Evolutionary conservation across 2,888 invertebrate genomes (phyloP), one percentile per base, ranked within the genome.

Genomic region (Hylaea fasciaria): DNA sequence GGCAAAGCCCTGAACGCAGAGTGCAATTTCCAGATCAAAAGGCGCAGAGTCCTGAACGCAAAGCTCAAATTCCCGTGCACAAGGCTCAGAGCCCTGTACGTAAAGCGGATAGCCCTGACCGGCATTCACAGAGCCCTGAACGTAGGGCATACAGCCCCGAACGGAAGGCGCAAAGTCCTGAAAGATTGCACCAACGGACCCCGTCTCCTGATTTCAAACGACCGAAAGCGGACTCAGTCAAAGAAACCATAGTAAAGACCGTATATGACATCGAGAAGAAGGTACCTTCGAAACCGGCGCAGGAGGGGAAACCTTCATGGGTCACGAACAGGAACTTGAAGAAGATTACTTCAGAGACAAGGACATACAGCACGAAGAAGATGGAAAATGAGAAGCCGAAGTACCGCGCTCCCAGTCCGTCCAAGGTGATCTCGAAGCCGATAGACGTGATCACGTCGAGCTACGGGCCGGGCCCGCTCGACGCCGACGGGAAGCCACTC

Each of bases 391-490:
- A 88, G 46, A 92, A 91, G 67, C 81, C 85, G 0, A 89, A 87
- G 58, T 87, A 87, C 66, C 78, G 91, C 17, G 82, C 87, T 10
- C 70, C 82, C 16, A 90, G 87, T 76, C 86, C 86, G n/a, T 82
- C 89, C 22, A 85, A 91, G 72, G 77, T 81, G 63, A 80, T 88
- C 56, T 71, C 89, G 57, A 82, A 93, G 74, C 91, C 93, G 0
- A 93, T 93, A 0, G 95, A 96, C 79, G 94, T 94, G 29, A 95
- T 97, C 60, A 96, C 95, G 2, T 96, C 96, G 0, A 95, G 96
- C 80, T 97, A 97, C 82, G 96, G 96, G 0, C 95, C 96, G 0
- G 97, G 97, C 0, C 97, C 97, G 28, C 94, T 95, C 2, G 97
- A 97, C 79, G 96, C 96, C 68, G 94, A 96, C 71, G 96, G 97